These are phyloP conservation scores for Pegoplata infirma DNA, from an alignment of 2,888 invertebrate genomes.

Conservation along the genomic window DNA sequence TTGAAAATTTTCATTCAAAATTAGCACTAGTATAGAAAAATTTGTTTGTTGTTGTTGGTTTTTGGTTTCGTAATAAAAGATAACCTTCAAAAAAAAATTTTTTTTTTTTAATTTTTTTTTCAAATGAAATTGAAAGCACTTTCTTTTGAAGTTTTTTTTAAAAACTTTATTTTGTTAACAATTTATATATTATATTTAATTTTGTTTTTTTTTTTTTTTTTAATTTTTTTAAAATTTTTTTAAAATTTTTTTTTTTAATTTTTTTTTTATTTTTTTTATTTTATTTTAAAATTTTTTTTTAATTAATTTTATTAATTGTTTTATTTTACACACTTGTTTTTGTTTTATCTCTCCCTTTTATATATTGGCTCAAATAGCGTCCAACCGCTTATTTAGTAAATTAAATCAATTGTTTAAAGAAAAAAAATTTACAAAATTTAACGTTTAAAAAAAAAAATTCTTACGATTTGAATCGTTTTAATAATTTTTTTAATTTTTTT, in stretches of 20 bases:
- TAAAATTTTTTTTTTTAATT: not conserved
- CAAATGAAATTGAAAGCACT: conserved; percentile 29
- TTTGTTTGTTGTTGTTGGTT: conserved; percentile 34
- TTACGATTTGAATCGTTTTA: not conserved
- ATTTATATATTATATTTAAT: not conserved
- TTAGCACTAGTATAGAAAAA: conserved; percentile 30
- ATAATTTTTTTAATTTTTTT: conserved; percentile 34
- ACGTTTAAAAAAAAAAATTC: conserved; percentile 41
- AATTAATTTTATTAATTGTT: conserved; percentile 32
- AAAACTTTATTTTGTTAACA: not conserved
- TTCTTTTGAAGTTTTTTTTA: not conserved
- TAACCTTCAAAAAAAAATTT: conserved; percentile 58
- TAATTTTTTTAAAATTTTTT: not conserved
- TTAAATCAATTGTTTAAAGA: conserved; percentile 46
- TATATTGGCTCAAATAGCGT: conserved; percentile 9
- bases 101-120: conserved; percentile 12
- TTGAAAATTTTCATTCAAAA: conserved; percentile 25
- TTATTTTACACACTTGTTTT: conserved; percentile 45
- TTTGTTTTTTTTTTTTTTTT: too few species aligned
- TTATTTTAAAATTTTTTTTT: conserved; percentile 7
- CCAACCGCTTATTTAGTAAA: conserved; percentile 15
- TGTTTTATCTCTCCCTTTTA: conserved; percentile 29
- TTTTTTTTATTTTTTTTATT: not conserved
- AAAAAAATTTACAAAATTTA: conserved; percentile 40
- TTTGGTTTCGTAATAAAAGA: conserved; percentile 62